Percentiles rank a stretch among this genome's conserved stretches.
Conservation (phyloP, 2,797 vertebrate species). For the Australoheros facetus region DNA sequence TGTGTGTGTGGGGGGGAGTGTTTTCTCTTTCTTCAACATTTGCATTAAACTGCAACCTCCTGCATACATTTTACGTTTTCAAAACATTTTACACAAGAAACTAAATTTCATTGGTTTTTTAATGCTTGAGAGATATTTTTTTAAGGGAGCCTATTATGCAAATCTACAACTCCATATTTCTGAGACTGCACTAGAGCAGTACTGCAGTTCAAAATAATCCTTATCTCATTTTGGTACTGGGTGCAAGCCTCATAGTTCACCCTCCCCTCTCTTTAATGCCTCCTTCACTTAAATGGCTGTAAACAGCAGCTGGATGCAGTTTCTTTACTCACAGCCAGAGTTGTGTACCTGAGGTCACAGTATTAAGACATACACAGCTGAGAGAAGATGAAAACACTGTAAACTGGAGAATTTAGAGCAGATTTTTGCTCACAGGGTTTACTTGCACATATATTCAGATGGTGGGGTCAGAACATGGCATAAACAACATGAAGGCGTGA, state of each 20-base stretch:
- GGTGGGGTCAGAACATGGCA: rapidly evolving
- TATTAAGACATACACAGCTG: not conserved
- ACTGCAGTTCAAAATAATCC: not conserved
- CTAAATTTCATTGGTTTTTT: not conserved
- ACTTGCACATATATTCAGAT: not conserved
- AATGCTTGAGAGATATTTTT: not conserved
- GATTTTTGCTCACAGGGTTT: not conserved
- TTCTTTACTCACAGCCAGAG: not conserved
- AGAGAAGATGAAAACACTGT: not conserved
- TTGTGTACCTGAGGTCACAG: not conserved
- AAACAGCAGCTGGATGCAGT: rapidly evolving
- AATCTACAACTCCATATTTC: not conserved
- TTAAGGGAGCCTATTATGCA: rapidly evolving
- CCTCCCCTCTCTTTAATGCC: not conserved
- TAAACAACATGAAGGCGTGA: not conserved
- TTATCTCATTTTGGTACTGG: not conserved
- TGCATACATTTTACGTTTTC: not conserved
- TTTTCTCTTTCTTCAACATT: not conserved
- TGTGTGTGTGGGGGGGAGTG: conserved; percentile 21
- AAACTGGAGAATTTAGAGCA: not conserved
- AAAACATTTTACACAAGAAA: not conserved
- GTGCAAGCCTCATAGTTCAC: too few relatives aligned
- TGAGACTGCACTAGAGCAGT: not conserved
- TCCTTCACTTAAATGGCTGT: not conserved
- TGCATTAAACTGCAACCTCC: conserved; percentile 11